phyloP scores from a whole-genome alignment of 2,797 vertebrate genomes.

The Pantherophis vulpinus region DNA sequence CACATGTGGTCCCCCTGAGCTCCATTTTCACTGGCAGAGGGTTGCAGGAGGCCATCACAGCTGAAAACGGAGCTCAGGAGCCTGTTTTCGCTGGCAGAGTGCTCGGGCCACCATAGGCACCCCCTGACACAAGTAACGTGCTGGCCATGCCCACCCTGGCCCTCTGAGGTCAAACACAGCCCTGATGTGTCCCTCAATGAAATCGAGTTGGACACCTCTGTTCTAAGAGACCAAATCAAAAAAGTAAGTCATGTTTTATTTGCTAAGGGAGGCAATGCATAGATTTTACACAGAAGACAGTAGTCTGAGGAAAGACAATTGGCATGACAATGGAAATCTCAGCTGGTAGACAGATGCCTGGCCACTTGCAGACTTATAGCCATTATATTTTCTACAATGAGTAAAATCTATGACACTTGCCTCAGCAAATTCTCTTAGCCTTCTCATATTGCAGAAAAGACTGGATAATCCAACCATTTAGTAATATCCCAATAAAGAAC shows the following conservation, averaged over 20 bases:
- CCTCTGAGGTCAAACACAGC: too few relatives aligned
- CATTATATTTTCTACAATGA: neutral
- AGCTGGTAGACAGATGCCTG: neutral
- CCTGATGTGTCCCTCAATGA: too few relatives aligned
- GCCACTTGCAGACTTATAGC: neutral
- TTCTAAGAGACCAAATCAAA: slow-evolving; percentile 28
- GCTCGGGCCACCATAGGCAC: too few relatives aligned
- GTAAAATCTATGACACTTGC: neutral
- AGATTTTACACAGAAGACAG: slow-evolving; percentile 29
- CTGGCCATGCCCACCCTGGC: too few relatives aligned
- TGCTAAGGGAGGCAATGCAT: slow-evolving; percentile 39
- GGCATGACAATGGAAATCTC: slow-evolving; percentile 12
- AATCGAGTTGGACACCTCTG: too few relatives aligned
- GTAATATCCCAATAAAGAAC: neutral
- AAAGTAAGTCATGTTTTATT: slow-evolving; percentile 44
- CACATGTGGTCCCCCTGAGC: too few relatives aligned
- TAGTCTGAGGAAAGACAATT: neutral
- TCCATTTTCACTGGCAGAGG: too few relatives aligned
- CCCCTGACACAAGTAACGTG: too few relatives aligned
- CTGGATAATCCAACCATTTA: neutral
- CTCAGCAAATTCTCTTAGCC: neutral
- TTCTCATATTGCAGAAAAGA: neutral
- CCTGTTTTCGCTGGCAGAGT: too few relatives aligned
- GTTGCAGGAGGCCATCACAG: too few relatives aligned
- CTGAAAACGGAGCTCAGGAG: too few relatives aligned